Percentiles rank a stretch among this genome's conserved stretches.
Conservation (phyloP, 2,113 vertebrate species). For the Macaca nemestrina region DNA sequence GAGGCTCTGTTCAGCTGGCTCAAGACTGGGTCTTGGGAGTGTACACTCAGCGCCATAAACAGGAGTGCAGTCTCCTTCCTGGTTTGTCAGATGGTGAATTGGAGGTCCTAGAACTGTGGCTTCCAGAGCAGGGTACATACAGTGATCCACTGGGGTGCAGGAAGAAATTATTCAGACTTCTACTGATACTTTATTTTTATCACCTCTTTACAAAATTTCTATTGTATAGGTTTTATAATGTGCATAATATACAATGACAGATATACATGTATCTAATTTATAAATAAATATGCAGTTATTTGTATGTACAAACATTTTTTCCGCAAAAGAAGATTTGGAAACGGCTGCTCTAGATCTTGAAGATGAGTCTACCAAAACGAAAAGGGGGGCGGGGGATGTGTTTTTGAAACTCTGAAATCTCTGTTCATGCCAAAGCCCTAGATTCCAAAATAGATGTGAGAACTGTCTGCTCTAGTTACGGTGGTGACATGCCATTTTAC, state of each 20-base stretch:
- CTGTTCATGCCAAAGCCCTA: conserved; percentile 19
- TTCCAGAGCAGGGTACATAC: neutral
- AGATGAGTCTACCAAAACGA: neutral
- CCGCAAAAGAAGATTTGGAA: neutral
- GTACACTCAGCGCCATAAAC: accelerated
- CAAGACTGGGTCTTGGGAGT: neutral
- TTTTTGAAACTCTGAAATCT: conserved; percentile 34
- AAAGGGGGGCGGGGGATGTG: neutral
- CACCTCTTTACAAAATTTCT: neutral
- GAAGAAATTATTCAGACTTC: neutral
- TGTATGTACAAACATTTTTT: neutral
- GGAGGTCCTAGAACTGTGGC: neutral
- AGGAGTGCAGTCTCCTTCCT: neutral
- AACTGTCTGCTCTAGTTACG: conserved; percentile 29
- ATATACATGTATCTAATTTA: neutral
- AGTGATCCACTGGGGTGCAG: neutral
- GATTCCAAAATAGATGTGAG: conserved; percentile 59
- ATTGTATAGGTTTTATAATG: neutral
- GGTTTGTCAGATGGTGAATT: neutral
- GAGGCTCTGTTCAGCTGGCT: neutral
- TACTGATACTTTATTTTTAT: neutral
- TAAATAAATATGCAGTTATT: neutral
- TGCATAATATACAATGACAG: neutral
- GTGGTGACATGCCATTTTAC: neutral
- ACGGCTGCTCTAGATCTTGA: neutral